Evolutionary conservation across 2,113 vertebrate genomes (phyloP).

Genomic region (Pteruthius melanotis): DNA sequence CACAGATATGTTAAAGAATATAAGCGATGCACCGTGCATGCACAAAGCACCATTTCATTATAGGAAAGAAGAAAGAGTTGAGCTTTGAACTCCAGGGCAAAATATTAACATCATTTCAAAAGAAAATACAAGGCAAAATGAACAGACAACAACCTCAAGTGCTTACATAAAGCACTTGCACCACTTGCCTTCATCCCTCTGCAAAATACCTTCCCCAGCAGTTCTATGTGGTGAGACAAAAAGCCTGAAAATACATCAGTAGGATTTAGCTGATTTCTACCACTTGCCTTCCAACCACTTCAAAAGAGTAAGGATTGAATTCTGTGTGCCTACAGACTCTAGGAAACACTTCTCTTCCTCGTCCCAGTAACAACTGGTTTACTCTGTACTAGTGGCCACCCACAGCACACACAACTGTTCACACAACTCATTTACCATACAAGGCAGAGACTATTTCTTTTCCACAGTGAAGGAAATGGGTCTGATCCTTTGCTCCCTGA

Average conservation of each 20-base stretch:
- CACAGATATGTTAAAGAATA: neutral
- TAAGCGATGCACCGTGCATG: neutral
- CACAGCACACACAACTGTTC: neutral
- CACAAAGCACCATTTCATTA: neutral
- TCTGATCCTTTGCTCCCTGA: neutral
- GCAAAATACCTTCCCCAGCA: neutral
- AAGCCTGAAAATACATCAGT: neutral
- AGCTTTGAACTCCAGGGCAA: neutral
- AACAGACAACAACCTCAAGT: neutral
- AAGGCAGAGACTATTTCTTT: neutral
- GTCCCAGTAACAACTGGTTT: neutral
- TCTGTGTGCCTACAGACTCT: neutral
- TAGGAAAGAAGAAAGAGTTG: neutral
- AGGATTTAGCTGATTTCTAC: neutral
- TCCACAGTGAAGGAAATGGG: neutral
- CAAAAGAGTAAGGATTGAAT: neutral
- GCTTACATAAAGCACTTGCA: neutral
- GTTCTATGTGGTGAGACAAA: neutral
- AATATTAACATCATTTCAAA: neutral
- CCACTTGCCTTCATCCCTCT: neutral
- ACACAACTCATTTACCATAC: neutral
- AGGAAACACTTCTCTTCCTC: neutral
- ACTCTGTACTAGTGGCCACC: neutral
- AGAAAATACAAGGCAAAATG: neutral
- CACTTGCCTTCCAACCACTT: neutral